phyloP scores from a whole-genome alignment of 2,797 vertebrate species.

The Sebastiscus albofasciatus region DNA sequence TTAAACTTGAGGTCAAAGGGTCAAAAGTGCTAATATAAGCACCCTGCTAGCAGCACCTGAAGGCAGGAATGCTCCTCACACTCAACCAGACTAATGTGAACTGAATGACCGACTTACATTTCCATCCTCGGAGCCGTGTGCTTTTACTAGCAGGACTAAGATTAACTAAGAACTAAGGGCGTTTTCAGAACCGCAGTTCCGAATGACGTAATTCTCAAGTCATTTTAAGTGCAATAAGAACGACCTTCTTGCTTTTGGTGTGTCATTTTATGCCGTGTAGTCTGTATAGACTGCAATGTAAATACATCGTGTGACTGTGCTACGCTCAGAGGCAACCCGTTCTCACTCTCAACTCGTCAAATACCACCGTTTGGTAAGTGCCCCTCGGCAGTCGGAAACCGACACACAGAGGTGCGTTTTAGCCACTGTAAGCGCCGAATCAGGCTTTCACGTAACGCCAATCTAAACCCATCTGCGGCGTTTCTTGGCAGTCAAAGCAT shows the following conservation, averaged over 20 bases:
- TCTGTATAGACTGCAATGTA: not conserved
- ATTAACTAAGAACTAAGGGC: too few species aligned
- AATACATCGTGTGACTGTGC: too few species aligned
- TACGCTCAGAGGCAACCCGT: too few species aligned
- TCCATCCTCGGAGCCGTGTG: not conserved
- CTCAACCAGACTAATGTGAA: not conserved
- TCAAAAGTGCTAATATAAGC: not conserved
- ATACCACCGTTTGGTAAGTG: too few species aligned
- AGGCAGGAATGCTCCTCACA: not conserved
- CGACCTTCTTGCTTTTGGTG: not conserved
- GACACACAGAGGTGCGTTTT: too few species aligned
- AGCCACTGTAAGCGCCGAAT: too few species aligned
- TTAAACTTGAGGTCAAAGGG: not conserved
- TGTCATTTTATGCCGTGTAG: not conserved
- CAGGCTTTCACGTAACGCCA: too few species aligned
- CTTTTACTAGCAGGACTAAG: not conserved
- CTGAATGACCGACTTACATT: not conserved
- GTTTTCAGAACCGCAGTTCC: not conserved
- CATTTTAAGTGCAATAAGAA: not conserved
- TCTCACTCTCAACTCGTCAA: too few species aligned
- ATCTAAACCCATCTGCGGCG: too few species aligned
- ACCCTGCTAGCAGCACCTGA: not conserved
- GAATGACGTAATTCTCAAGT: too few species aligned
- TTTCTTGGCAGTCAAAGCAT: too few species aligned
- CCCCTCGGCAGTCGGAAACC: too few species aligned